A percentile compares a stretch with the other conserved stretches of the same genome.
Conservation (phyloP, 2,113 vertebrate genomes). For the Oryzias woworae region DNA sequence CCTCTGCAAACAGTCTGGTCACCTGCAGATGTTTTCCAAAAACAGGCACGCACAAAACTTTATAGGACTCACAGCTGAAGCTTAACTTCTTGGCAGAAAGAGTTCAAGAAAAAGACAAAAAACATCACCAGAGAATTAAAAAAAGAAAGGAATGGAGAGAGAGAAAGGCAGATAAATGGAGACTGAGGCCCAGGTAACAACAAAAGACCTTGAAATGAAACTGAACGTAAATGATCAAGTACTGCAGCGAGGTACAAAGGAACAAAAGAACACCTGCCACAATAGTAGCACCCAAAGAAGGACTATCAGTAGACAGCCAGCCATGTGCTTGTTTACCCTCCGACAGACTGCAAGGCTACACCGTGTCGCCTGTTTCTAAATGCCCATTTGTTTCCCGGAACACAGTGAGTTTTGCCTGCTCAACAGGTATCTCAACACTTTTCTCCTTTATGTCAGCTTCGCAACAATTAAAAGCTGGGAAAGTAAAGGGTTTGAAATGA, state of each 20-base stretch:
- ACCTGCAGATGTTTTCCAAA: conserved; percentile 25
- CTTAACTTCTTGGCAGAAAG: conserved; percentile 1
- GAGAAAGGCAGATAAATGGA: conserved; percentile 19
- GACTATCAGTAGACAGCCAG: conserved; percentile 39
- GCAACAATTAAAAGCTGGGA: not conserved
- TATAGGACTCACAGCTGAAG: conserved; percentile 24
- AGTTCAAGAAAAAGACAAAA: not conserved
- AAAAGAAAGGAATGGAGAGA: conserved; percentile 2
- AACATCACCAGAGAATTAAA: not conserved
- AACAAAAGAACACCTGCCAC: conserved; percentile 38
- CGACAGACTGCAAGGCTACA: conserved; percentile 15
- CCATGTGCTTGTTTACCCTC: conserved; percentile 51
- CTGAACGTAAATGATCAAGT: conserved; percentile 51
- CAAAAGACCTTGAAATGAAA: conserved; percentile 42
- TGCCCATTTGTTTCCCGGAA: conserved; percentile 14
- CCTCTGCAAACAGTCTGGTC: conserved; percentile 27
- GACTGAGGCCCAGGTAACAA: conserved; percentile 32
- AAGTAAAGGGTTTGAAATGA: not conserved
- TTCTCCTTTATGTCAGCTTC: conserved; percentile 7
- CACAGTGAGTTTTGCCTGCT: conserved; percentile 30
- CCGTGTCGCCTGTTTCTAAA: conserved; percentile 39
- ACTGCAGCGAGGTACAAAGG: conserved; percentile 36
- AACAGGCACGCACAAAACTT: conserved; percentile 22
- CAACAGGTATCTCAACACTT: conserved; percentile 19
- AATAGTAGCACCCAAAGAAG: conserved; percentile 21